Evolutionary conservation across 2,888 invertebrate species (phyloP).

Genomic region (Falcaria lacertinaria): DNA sequence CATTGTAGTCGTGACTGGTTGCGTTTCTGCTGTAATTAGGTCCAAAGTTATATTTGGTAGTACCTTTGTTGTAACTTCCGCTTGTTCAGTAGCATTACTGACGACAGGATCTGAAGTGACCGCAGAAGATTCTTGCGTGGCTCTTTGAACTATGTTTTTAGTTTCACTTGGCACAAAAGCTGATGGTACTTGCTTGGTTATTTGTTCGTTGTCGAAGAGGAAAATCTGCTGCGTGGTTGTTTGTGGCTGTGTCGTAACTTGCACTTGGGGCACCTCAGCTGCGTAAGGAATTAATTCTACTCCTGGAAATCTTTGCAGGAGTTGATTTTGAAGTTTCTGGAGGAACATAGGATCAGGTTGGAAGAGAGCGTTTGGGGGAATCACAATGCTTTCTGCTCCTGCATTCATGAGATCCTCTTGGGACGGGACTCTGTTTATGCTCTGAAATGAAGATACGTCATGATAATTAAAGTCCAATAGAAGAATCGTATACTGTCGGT

Average conservation of each 20-base stretch:
- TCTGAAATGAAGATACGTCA: background rate
- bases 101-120: slow-evolving; percentile 49
- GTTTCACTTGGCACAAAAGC: slow-evolving; percentile 40
- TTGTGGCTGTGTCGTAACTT: slow-evolving; percentile 13
- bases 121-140: slow-evolving; percentile 54
- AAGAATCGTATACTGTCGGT: background rate
- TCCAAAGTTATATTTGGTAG: slow-evolving; percentile 45
- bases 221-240: slow-evolving; percentile 30
- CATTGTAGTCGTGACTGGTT: slow-evolving; percentile 49
- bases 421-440: slow-evolving; percentile 34
- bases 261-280: slow-evolving; percentile 34
- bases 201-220: slow-evolving; percentile 53
- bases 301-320: slow-evolving; percentile 57
- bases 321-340: slow-evolving; percentile 63
- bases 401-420: slow-evolving; percentile 54
- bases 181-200: slow-evolving; percentile 40
- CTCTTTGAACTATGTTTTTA: slow-evolving; percentile 62
- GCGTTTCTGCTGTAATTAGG: slow-evolving; percentile 39
- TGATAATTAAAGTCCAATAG: background rate
- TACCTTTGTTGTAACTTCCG: slow-evolving; percentile 35
- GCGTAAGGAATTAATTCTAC: slow-evolving; percentile 68
- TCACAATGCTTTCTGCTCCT: slow-evolving; percentile 56
- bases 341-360: slow-evolving; percentile 74
- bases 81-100: slow-evolving; percentile 45
- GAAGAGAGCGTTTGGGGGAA: slow-evolving; percentile 66